phyloP scores from a whole-genome alignment of 2,888 invertebrate species.

The Bombylius major region DNA sequence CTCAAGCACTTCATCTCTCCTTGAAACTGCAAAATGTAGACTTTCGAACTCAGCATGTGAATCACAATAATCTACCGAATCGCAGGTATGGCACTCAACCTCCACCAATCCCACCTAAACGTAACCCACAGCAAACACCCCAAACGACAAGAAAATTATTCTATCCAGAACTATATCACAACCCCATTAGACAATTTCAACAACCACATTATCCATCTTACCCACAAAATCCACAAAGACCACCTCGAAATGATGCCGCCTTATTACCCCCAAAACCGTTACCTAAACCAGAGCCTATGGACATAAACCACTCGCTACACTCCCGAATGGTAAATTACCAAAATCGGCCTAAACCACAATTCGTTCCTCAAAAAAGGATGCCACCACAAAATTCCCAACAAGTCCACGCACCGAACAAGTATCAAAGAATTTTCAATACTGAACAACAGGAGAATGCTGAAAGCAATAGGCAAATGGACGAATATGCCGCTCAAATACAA shows the following conservation, averaged over 20 bases:
- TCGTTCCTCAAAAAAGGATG: constrained; percentile 2
- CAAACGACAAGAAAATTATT: neutral
- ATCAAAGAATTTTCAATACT: neutral
- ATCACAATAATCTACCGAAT: neutral
- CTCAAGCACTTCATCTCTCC: neutral
- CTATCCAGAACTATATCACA: neutral
- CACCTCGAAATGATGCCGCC: neutral
- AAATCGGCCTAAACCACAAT: neutral
- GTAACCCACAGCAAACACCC: neutral
- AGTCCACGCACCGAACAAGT: neutral
- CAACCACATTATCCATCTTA: neutral
- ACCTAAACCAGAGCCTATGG: constrained; percentile 1
- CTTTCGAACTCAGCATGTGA: neutral
- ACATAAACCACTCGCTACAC: constrained; percentile 1
- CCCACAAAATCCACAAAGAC: neutral
- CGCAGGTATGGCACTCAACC: neutral
- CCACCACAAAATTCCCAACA: neutral
- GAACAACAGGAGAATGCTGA: neutral
- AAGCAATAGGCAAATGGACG: neutral
- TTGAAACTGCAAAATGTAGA: neutral
- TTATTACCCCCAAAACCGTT: neutral
- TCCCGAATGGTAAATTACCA: neutral
- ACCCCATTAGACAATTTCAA: neutral
- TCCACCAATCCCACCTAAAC: neutral
- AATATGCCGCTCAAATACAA: neutral